Evolutionary conservation across 2,113 vertebrate genomes (phyloP), one percentile per base, ranked within the genome.

Genomic region (Butorides virescens): DNA sequence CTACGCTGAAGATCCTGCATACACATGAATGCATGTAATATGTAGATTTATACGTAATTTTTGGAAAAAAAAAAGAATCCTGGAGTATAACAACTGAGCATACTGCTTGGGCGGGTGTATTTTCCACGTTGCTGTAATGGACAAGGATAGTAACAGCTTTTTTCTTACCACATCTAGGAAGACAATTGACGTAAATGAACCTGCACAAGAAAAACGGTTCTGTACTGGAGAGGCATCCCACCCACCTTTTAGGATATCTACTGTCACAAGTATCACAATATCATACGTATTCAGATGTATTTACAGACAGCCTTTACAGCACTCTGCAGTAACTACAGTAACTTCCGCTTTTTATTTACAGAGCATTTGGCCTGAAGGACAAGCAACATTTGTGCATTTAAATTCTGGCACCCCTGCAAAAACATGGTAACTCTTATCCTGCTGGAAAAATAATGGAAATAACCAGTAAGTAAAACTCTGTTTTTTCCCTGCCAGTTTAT

Each of bases 311-410:
- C 36, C 55, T 61, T 50, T 81, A 34, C 49, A 89, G 58, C 70
- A 68, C 1, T 3, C 62, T 90, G 67, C 65, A 76, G 55, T 37
- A 71, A 88, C 71, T 76, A 74, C 37, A 65, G 61, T 71, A 83
- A 88, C 73, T 76, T 68, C 44, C 53, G 59, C 55, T 39, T 74
- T 87, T 87, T 91, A 95, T 87, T 92, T 94, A 95, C 75, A 84
- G 91, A 88, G 26, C 44, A 75, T 95, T 92, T 94, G 70, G 89
- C 93, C 96, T 72, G 84, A 75, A 95, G 91, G 52, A 81, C 34
- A 88, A 92, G 72, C 76, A 91, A 61, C 79, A 82, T 94, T 91
- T 93, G 78, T 82, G 89, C 73, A 55, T 21, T 42, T 61, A 66
- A 86, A 88, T 94, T 76, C 50, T 95, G 94, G 84, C 93, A 91